Evolutionary conservation across 2,888 invertebrate species (phyloP).

Genomic region (Clunio marinus): DNA sequence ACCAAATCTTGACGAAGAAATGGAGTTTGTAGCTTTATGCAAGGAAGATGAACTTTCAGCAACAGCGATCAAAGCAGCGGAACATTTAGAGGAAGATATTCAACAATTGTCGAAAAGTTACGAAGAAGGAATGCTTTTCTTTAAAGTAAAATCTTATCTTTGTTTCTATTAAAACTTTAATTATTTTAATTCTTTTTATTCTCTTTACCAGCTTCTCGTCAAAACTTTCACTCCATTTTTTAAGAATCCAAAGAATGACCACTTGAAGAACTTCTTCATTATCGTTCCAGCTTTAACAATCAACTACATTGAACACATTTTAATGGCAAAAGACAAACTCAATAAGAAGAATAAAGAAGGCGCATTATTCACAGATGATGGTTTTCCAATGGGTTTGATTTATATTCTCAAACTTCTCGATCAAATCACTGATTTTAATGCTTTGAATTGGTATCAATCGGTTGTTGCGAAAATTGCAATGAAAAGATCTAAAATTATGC

Average conservation of each 20-base stretch:
- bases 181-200: background rate
- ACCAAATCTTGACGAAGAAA: conserved; percentile 64
- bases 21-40: conserved; percentile 61
- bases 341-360: conserved; percentile 83
- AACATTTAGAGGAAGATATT: conserved; percentile 72
- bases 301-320: conserved; percentile 90
- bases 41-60: conserved; percentile 58
- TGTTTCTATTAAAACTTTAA: conserved; percentile 32
- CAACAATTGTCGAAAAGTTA: conserved; percentile 76
- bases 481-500: conserved; percentile 57
- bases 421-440: conserved; percentile 81
- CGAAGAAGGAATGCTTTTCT: conserved; percentile 83
- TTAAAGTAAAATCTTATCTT: conserved; percentile 54
- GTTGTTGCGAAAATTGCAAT: conserved; percentile 67
- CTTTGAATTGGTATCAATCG: conserved; percentile 92
- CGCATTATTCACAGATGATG: conserved; percentile 94
- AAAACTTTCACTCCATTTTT: conserved; percentile 90
- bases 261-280: conserved; percentile 86
- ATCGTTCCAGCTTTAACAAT: conserved; percentile 90
- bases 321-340: conserved; percentile 87
- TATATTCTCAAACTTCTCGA: conserved; percentile 87
- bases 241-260: conserved; percentile 77
- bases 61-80: conserved; percentile 60
- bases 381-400: conserved; percentile 92
- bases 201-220: conserved; percentile 63